Evolutionary conservation across 2,797 vertebrate species (phyloP), one percentile per base, ranked within the genome.

Genomic region (Helarctos malayanus): DNA sequence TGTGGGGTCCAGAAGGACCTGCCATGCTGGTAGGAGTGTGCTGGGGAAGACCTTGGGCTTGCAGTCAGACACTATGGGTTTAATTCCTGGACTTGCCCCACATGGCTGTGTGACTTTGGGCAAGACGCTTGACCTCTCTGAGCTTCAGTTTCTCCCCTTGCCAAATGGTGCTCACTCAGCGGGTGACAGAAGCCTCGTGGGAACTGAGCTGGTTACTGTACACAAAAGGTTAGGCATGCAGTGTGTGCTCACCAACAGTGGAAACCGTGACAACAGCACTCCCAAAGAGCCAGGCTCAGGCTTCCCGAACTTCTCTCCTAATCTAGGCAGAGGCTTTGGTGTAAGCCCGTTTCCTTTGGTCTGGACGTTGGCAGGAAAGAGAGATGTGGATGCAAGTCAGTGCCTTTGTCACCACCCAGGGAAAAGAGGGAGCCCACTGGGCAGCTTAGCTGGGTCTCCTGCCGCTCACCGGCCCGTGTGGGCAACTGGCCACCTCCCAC

Each of bases 171-270:
- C 7, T 90, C 0, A 9, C 65, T 54, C 73, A 5, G 2, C 2
- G 29, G n/a, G 25, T 73, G 16, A 14, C 27, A 19, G 49, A 23
- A 45, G 69, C 14, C 35, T 29, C 1, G 59, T 19, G 2, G 38
- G 29, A 3, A 16, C 2, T 15, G 49, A 49, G 57, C 41, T 4
- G 19, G 16, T 2, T 9, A 9, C 21, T 13, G 1, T 61, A 0
- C 25, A 6, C 3, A 18, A 84, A 35, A 76, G 59, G 25, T 16
- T 32, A 5, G 2, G 7, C 11, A 1, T 13, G 3, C 25, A 14
- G 3, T 18, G 27, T 12, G 8, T 18, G 7, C 49, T 91, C n/a
- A 23, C n/a, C 18, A 9, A 2, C 41, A 25, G 12, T 1, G 38
- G 56, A 15, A 63, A 9, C 7, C 1, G 14, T 19, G 61, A 63